Base-by-base conservation (phyloP, 1,140 invertebrate genomes). In the Musca domestica region DNA sequence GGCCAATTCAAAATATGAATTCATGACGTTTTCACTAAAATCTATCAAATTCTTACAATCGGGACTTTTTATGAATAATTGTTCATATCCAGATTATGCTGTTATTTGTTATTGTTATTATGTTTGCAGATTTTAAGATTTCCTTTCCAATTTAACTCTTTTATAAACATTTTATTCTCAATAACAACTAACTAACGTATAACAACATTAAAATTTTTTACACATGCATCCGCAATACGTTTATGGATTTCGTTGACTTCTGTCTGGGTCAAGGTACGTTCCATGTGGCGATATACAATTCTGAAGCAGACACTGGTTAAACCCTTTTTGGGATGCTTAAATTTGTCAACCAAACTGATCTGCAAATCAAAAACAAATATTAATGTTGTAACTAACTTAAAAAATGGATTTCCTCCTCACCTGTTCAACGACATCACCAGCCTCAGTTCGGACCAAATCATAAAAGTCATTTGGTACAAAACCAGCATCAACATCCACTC, bases 271-370 rank as follows among this genome's bases (percentile, higher is more conserved):
- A 99, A 83, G 2, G 92, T 94, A 69, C 89, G 88, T 74, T 98
- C 93, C 89, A 98, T 91, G 80, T 98, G 94, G 69, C 98, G 87
- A 79, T 99, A 99, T 1, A 92, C 84, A 72, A 99, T 96, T 72
- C 92, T 88, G 80, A 96, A 99, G 79, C 94, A 96, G 66, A 98
- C 90, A 71, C 95, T 98, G 1, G 81, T 87, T 74, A 87, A 89
- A 30, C 91, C 88, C 15, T 86, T 91, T 84, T 97, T 95, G 12
- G 93, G 92, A 84, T 99, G 90, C 34, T 84, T 83, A 83, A 95
- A 99, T 75, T 91, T 87, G 82, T 99, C 98, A 30, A 95, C 88
- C 0, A 98, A 81, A 69, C 85, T 80, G 19, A 98, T 92, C 88
- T 91, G 83, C 52, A 78, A 83, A 77, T 65, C 49, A 69, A 76